These are phyloP conservation scores for Theodoxus fluviatilis DNA, from an alignment of 2,888 invertebrate genomes.

Conservation along the genomic window DNA sequence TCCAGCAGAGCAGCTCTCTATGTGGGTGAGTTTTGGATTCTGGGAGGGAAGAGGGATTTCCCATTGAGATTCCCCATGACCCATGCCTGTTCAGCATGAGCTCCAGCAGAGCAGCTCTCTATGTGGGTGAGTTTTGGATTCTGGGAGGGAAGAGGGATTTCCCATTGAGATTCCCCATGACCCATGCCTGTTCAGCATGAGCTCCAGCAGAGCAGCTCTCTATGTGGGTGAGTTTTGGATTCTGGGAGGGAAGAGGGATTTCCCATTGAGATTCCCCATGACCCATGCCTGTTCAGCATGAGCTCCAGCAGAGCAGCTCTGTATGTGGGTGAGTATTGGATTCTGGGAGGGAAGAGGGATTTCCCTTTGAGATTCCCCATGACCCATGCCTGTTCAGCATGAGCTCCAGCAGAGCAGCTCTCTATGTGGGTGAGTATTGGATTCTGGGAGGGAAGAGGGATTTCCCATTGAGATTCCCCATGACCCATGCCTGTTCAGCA, in stretches of 20 bases:
- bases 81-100: neutral
- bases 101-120: neutral
- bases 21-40: neutral
- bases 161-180: too few species aligned
- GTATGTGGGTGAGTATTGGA: neutral
- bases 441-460: too few species aligned
- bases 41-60: too few species aligned
- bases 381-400: neutral
- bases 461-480: too few species aligned
- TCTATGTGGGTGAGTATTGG: neutral
- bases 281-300: neutral
- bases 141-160: too few species aligned
- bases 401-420: neutral
- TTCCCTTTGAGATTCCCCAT: too few species aligned
- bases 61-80: too few species aligned
- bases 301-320: neutral
- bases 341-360: too few species aligned
- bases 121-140: neutral
- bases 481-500: neutral
- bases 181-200: neutral
- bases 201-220: neutral
- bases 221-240: neutral
- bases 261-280: too few species aligned
- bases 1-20: neutral
- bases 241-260: too few species aligned